Base-by-base conservation (phyloP, 1,140 invertebrate genomes). In the Drosophila pseudoananassae region DNA sequence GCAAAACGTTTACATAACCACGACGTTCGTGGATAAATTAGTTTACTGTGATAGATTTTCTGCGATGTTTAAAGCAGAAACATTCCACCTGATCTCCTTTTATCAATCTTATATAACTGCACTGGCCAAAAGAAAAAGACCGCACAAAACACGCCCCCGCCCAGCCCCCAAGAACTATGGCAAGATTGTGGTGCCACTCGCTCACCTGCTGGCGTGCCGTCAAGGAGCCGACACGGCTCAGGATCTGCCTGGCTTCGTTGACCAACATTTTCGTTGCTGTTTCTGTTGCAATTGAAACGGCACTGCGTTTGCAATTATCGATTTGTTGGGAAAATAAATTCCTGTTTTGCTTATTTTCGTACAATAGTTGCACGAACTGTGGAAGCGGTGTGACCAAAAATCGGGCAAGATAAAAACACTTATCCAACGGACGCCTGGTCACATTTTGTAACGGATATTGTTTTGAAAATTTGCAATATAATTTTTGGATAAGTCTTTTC, bases 241-340 rank as follows among this genome's bases (percentile, higher is more conserved):
- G 49, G 4, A 91, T 46, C 55, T 84, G 74, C 66, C 85, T 78
- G 45, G 90, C 79, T 78, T 91, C 90, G 52, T 77, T 90, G 25
- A 87, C 90, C 77, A 91, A 91, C 79, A 85, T 88, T 56, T 70
- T 88, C 20, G 25, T 15, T 14, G 52, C 9, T 60, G 50, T 45
- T 33, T 43, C 17, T 9, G 20, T 56, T 56, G 40, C 47, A 87
- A 91, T 91, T 88, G 85, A 91, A 91, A 91, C 90, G 90, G 49
- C 90, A 81, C 90, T 91, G 90, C 90, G 90, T 76, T 91, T 85
- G 82, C 90, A 90, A 91, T 90, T 90, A 57, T 60, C 53, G 58
- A 63, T 29, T 70, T 43, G 15, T 74, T 80, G 45, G 53, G 36
- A 79, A 63, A 52, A 14, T 40, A 69, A 56, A 56, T n/a, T 56